phyloP scores from a whole-genome alignment of 2,797 vertebrate species.

The Tiaroga cobitis region DNA sequence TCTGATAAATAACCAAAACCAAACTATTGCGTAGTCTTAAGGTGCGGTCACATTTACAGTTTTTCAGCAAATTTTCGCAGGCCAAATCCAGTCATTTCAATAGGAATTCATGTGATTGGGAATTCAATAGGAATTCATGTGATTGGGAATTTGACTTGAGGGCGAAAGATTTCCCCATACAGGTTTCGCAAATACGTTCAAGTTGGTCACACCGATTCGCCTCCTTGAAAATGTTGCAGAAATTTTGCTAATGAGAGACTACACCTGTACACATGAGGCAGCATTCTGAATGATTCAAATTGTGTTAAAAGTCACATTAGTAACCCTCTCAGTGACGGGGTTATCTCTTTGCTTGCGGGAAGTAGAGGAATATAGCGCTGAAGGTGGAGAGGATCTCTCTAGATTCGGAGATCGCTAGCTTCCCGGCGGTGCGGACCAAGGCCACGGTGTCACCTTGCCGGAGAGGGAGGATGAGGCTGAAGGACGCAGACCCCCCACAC shows the following conservation, averaged over 20 bases:
- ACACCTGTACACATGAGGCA: neutral
- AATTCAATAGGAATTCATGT: neutral
- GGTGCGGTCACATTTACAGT: neutral
- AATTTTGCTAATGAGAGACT: neutral
- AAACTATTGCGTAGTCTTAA: neutral
- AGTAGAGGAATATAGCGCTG: constrained; percentile 90
- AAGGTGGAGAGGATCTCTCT: constrained; percentile 93
- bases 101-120: neutral
- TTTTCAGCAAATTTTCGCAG: neutral
- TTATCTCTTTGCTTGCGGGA: constrained; percentile 83
- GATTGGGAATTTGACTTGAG: neutral
- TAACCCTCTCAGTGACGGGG: constrained; percentile 37
- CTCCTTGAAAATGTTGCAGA: neutral
- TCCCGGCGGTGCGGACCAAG: constrained; percentile 87
- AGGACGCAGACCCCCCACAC: constrained; percentile 88
- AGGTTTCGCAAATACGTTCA: neutral
- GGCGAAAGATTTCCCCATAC: neutral
- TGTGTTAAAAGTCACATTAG: constrained; percentile 5
- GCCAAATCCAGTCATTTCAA: neutral
- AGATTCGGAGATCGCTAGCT: constrained; percentile 86
- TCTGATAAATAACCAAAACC: constrained; percentile 62
- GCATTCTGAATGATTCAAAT: constrained; percentile 1
- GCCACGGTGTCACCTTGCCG: constrained; percentile 88
- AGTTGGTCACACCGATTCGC: neutral
- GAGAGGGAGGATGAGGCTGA: constrained; percentile 89